Conservation (phyloP, 2,888 invertebrate genomes). For the Nasonovia ribisnigri region DNA sequence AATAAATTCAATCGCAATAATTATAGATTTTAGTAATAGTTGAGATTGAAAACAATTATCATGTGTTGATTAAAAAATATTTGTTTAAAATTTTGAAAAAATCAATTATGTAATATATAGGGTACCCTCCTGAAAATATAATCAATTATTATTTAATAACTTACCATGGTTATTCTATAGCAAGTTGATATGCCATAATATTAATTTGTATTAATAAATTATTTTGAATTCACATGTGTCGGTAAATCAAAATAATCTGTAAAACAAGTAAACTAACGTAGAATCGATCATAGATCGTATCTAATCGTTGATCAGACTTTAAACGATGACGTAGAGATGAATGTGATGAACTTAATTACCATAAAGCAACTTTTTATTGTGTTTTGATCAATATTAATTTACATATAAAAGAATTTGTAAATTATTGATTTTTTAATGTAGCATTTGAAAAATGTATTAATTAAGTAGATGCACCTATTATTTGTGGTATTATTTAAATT, state of each 20-base stretch:
- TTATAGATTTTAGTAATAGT: background rate
- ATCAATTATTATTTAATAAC: background rate
- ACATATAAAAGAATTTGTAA: background rate
- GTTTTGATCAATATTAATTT: background rate
- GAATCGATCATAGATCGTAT: background rate
- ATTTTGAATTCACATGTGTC: background rate
- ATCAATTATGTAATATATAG: background rate
- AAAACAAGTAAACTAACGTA: background rate
- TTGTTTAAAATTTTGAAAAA: background rate
- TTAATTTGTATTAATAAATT: background rate
- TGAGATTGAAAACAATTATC: background rate
- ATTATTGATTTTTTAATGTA: background rate
- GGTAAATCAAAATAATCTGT: background rate
- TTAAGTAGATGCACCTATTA: background rate
- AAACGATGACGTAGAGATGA: background rate
- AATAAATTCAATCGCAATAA: background rate
- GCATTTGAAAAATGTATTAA: background rate
- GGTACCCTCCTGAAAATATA: background rate
- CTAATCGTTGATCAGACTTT: background rate
- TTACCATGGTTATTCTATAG: background rate
- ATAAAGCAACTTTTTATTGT: background rate
- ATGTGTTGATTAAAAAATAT: background rate
- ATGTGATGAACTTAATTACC: background rate
- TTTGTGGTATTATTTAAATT: background rate
- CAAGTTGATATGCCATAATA: background rate